A percentile compares a stretch with the other conserved stretches of the same genome.
phyloP scores from a whole-genome alignment of 2,113 vertebrate genomes.

The Oreochromis spilurus region DNA sequence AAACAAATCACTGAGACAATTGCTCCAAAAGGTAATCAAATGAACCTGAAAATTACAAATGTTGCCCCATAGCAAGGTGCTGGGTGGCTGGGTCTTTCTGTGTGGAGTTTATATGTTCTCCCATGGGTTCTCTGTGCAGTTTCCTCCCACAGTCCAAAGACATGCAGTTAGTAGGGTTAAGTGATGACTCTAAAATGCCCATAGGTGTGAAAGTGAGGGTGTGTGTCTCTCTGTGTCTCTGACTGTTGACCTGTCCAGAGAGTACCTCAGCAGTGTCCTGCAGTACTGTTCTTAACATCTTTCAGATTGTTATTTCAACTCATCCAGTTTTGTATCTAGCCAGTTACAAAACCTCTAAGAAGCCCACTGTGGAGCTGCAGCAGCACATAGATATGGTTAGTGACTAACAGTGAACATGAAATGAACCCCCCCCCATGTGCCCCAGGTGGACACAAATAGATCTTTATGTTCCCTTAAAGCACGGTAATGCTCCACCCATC shows the following conservation, averaged over 20 bases:
- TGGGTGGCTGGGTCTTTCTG: background rate
- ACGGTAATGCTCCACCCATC: background rate
- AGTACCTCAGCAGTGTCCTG: background rate
- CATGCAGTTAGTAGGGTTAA: background rate
- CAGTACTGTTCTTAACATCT: background rate
- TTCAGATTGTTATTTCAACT: background rate
- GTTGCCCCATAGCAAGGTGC: rapidly evolving
- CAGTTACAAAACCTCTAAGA: background rate
- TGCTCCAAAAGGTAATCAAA: background rate
- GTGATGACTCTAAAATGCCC: background rate
- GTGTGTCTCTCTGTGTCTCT: background rate
- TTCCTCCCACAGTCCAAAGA: background rate
- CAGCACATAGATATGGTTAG: background rate
- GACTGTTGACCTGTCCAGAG: background rate
- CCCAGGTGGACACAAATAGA: background rate
- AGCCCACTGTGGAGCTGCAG: background rate
- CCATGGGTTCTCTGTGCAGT: background rate
- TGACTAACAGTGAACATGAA: background rate
- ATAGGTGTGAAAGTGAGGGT: background rate
- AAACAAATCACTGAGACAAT: background rate
- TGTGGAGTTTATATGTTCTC: background rate
- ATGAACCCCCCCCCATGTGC: rapidly evolving
- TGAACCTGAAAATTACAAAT: background rate
- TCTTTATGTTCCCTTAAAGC: background rate
- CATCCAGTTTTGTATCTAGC: background rate